Percentiles rank a stretch among this genome's conserved stretches.
These are phyloP conservation scores for Choloepus hoffmanni DNA, from an alignment of 2,113 vertebrate genomes.

Conservation along the genomic window DNA sequence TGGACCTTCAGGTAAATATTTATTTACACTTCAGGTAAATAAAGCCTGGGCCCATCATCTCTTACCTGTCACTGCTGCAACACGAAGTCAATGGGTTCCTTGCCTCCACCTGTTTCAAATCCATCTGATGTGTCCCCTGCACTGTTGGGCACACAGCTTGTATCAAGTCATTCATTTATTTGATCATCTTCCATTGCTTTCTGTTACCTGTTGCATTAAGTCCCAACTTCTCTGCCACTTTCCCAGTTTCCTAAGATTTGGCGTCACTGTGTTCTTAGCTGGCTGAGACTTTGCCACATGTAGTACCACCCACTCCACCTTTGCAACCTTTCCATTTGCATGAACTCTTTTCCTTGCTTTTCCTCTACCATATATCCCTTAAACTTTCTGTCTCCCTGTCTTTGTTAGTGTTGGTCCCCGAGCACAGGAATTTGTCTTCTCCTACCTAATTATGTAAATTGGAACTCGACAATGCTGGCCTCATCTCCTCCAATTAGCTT, in stretches of 20 bases:
- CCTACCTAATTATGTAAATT: neutral
- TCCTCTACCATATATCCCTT: neutral
- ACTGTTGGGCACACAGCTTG: neutral
- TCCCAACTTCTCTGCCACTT: neutral
- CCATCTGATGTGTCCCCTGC: neutral
- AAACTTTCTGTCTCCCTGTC: neutral
- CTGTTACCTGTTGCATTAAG: neutral
- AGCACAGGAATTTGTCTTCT: neutral
- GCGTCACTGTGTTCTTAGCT: too few species aligned
- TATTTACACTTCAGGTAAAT: neutral
- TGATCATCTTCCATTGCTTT: neutral
- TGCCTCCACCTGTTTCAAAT: neutral
- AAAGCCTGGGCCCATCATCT: rapidly evolving
- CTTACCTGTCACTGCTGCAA: neutral
- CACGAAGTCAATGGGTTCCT: too few species aligned
- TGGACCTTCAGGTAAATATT: neutral
- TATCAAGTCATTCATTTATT: neutral
- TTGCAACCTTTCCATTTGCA: rapidly evolving
- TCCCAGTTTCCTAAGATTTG: neutral
- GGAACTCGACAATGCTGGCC: neutral
- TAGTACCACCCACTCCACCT: rapidly evolving
- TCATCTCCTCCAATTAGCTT: neutral
- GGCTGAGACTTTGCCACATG: neutral
- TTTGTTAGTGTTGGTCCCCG: neutral
- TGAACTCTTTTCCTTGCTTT: neutral